Percentiles rank a stretch among this genome's conserved stretches.
Evolutionary conservation across 2,888 invertebrate species (phyloP).

Genomic region (Drosophila peninsularis): DNA sequence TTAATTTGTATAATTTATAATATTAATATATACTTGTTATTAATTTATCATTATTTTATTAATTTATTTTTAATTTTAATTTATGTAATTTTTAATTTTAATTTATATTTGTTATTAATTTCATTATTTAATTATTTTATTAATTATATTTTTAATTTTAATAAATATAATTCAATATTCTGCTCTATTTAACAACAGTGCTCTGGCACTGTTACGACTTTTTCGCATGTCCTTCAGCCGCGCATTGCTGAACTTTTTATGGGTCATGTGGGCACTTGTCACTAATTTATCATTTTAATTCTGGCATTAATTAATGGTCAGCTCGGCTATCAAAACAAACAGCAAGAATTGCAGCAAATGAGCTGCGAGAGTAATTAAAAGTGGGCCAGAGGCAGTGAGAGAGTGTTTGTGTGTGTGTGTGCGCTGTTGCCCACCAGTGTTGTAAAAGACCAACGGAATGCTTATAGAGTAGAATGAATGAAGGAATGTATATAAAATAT

Average conservation of each 20-base stretch:
- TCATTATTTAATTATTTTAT: too few species aligned
- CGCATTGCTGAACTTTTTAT: constrained; percentile 24
- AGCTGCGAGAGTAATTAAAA: constrained; percentile 46
- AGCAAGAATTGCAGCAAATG: constrained; percentile 37
- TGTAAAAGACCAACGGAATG: not conserved
- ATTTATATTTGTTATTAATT: not conserved
- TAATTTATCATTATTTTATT: too few species aligned
- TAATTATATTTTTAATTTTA: not conserved
- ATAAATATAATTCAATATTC: not conserved
- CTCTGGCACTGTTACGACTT: constrained; percentile 3
- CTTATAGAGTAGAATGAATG: not conserved
- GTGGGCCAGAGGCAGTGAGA: not conserved
- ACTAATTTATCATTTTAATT: constrained; percentile 51
- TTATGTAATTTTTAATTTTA: not conserved
- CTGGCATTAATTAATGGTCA: constrained; percentile 52
- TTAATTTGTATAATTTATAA: too few species aligned
- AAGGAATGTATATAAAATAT: not conserved
- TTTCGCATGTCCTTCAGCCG: constrained; percentile 50
- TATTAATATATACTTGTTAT: too few species aligned
- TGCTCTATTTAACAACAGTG: too few species aligned
- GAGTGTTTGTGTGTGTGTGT: too few species aligned
- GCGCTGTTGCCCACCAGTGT: not conserved
- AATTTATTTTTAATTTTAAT: too few species aligned
- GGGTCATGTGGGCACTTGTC: constrained; percentile 43
- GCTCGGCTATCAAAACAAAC: constrained; percentile 48